Evolutionary conservation across 2,888 invertebrate species (phyloP).

Genomic region (Sphecodes monilicornis): DNA sequence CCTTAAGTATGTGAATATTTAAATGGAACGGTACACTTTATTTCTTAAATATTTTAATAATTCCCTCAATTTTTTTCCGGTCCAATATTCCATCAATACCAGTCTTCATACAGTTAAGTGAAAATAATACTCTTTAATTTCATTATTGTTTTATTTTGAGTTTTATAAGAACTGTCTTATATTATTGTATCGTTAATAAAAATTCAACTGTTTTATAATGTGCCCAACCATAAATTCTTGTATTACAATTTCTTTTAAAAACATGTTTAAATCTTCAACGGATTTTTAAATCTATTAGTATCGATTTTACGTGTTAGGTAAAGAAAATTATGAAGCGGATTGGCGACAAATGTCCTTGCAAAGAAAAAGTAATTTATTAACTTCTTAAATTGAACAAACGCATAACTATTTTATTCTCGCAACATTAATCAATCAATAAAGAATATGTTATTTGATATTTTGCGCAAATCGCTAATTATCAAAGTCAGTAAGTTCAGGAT

Average conservation of each 20-base stretch:
- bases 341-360: conserved; percentile 71
- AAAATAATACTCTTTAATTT: neutral
- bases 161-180: neutral
- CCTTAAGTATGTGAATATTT: neutral
- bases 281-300: conserved; percentile 34
- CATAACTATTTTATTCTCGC: neutral
- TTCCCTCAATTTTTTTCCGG: neutral
- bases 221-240: conserved; percentile 1
- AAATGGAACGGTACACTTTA: neutral
- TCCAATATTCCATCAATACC: neutral
- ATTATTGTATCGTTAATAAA: conserved; percentile 6
- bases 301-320: neutral
- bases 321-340: conserved; percentile 63
- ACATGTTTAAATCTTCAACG: neutral
- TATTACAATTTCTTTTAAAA: conserved; percentile 19
- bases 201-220: conserved; percentile 45
- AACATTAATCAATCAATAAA: neutral
- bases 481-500: neutral
- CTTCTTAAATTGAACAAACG: neutral
- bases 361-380: conserved; percentile 61
- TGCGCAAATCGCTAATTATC: neutral
- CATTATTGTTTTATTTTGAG: neutral
- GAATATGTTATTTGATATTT: neutral
- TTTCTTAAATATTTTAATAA: neutral
- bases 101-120: neutral